Evolutionary conservation across 2,888 invertebrate species (phyloP), one percentile per base, ranked within the genome.

Genomic region (Diarsia dahlii): DNA sequence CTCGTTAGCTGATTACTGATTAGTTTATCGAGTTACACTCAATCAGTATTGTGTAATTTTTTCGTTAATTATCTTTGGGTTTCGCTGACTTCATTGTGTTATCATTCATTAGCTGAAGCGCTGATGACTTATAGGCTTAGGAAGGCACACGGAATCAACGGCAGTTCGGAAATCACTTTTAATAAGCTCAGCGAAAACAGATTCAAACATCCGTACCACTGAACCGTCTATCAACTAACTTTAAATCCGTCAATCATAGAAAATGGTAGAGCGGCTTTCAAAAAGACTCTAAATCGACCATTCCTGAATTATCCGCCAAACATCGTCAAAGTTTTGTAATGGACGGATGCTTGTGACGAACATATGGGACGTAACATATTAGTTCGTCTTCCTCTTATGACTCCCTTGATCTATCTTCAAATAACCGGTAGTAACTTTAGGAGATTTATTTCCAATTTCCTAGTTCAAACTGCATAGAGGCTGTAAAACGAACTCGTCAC

Each of bases 1-100:
- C 83, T 88, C 89, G 86, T 87, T 86, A 89, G 86, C 82, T 89
- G 86, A 89, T 89, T 87, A 85, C 83, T 89, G 88, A 89, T 89
- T 86, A 85, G 88, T 82, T 85, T 79, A 88, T 89, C 52, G 82
- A 72, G 83, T 88, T 86, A 84, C 74, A 66, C 80, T 82, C 88
- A 87, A 87, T 87, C 88, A 87, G 87, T 65, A 58, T 65, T 71
- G 76, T 54, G 71, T 52, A 15, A 72, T 78, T 84, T 82, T 87
- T 88, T 72, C n/a, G 56, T 67, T 69, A 56, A 56, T 54, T 67
- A 45, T 60, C 34, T 67, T 50, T 65, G 62, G 58, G 18, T 56
- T 73, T 67, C 58, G 60, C n/a, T 64, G 70, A 84, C 66, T n/a
- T 50, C 18, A 75, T 73, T 62, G 56, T n/a, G 18, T 65, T 52